These are phyloP conservation scores for Ascaphus truei DNA, from an alignment of 2,113 vertebrate genomes.

Conservation along the genomic window DNA sequence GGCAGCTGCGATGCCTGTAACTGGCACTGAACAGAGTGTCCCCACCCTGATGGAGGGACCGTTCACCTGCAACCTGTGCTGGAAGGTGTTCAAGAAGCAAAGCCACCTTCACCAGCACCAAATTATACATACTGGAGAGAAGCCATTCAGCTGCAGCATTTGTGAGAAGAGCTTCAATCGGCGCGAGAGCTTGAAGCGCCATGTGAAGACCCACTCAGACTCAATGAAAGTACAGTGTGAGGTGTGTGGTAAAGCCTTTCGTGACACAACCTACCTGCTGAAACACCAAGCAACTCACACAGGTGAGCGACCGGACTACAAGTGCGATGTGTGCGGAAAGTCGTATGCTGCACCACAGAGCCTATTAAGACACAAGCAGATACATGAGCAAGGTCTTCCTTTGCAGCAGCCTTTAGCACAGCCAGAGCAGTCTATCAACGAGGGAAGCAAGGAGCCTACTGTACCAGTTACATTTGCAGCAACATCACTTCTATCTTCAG, in stretches of 20 bases:
- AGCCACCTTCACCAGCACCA: conserved; percentile 93
- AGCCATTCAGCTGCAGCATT: conserved; percentile 82
- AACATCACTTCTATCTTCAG: neutral
- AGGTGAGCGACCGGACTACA: conserved; percentile 33
- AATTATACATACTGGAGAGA: conserved; percentile 87
- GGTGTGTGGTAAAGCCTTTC: conserved; percentile 85
- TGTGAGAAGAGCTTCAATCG: conserved; percentile 90
- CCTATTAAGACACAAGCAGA: conserved; percentile 58
- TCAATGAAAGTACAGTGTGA: conserved; percentile 78
- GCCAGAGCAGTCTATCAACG: neutral
- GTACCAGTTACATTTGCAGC: neutral
- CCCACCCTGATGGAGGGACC: conserved; percentile 43
- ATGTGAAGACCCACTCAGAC: conserved; percentile 89
- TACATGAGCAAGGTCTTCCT: conserved; percentile 38
- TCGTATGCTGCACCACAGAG: conserved; percentile 58
- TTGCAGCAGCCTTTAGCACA: neutral
- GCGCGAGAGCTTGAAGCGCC: conserved; percentile 86
- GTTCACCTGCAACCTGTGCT: conserved; percentile 78
- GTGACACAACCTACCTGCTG: conserved; percentile 82
- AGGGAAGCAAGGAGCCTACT: neutral
- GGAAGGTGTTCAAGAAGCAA: conserved; percentile 90
- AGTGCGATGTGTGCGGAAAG: conserved; percentile 63
- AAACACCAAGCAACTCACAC: conserved; percentile 86
- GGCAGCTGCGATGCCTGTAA: neutral
- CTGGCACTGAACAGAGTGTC: neutral